Conservation (phyloP, 1,140 invertebrate genomes). For the Drosophila pseudoobscura region DNA sequence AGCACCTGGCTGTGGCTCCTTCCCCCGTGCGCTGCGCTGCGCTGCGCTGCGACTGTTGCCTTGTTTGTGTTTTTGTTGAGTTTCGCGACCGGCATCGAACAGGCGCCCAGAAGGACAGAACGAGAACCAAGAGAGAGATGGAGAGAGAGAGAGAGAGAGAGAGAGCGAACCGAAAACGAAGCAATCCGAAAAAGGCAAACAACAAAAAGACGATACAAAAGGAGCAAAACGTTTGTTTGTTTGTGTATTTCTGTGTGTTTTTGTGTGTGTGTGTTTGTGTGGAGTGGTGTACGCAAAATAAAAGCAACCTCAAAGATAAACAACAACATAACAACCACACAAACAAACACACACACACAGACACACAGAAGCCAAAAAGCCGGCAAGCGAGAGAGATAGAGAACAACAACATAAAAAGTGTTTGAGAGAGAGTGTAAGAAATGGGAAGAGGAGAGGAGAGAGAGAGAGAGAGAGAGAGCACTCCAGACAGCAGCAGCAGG, state of each 20-base stretch:
- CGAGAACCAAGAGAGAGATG: conserved; percentile 6
- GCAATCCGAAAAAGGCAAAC: conserved; percentile 47
- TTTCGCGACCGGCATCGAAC: conserved; percentile 73
- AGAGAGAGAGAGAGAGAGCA: not conserved
- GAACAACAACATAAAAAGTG: too few relatives aligned
- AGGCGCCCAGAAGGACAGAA: conserved; percentile 69
- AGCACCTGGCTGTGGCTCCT: too few relatives aligned
- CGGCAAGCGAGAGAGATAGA: conserved; percentile 27
- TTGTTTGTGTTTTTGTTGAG: conserved; percentile 82
- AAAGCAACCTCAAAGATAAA: conserved; percentile 75
- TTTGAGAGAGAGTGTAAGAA: not conserved
- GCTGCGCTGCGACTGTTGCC: conserved; percentile 1
- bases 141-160: not conserved
- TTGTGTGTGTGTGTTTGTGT: conserved; percentile 23
- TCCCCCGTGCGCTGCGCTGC: not conserved
- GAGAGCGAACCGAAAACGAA: conserved; percentile 30
- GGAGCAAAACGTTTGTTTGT: conserved; percentile 5
- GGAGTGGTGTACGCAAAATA: conserved; percentile 50
- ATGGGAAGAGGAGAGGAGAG: not conserved
- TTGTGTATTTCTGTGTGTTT: conserved; percentile 33
- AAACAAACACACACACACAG: conserved; percentile 47
- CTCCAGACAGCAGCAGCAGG: conserved; percentile 26
- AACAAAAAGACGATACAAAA: conserved; percentile 36
- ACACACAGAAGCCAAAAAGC: conserved; percentile 33
- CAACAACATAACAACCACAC: conserved; percentile 55